A percentile compares a stretch with the other conserved stretches of the same genome.
Evolutionary conservation across 1,140 invertebrate genomes (phyloP).

Genomic region (Adelges cooleyi): DNA sequence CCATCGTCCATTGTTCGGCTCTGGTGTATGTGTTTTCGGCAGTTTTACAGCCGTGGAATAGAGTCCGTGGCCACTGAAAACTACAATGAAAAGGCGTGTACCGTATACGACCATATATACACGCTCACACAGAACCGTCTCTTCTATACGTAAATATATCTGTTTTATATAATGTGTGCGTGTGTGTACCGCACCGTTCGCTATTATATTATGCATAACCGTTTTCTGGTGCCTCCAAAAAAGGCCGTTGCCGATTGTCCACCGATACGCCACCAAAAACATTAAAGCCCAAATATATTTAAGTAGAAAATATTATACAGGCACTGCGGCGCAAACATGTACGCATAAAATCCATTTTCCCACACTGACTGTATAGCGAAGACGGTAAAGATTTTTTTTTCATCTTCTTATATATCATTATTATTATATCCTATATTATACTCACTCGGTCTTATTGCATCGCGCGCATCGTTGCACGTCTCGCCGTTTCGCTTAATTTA

Average conservation of each 20-base stretch:
- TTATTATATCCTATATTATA: no score
- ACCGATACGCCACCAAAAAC: neutral
- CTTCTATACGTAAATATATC: no score
- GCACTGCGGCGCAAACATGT: neutral
- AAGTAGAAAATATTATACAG: neutral
- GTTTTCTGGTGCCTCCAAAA: slow-evolving; percentile 7
- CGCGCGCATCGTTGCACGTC: neutral
- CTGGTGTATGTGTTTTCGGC: slow-evolving; percentile 9
- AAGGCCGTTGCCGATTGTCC: slow-evolving; percentile 14
- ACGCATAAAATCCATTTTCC: neutral
- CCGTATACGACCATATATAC: no score
- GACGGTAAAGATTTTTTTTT: neutral
- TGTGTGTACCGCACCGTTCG: no score
- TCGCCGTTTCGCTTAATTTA: slow-evolving; percentile 14
- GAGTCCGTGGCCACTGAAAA: neutral
- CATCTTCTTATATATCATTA: no score
- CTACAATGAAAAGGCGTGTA: neutral
- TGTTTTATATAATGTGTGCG: no score
- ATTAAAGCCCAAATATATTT: neutral
- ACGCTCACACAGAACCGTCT: no score
- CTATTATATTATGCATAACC: slow-evolving; percentile 14
- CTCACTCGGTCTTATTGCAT: no score
- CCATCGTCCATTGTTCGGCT: neutral
- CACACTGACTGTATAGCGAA: neutral
- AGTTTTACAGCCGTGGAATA: neutral